Evolutionary conservation across 2,797 vertebrate species (phyloP), one percentile per base, ranked within the genome.

Genomic region (Mormyrus proboscirostris): DNA sequence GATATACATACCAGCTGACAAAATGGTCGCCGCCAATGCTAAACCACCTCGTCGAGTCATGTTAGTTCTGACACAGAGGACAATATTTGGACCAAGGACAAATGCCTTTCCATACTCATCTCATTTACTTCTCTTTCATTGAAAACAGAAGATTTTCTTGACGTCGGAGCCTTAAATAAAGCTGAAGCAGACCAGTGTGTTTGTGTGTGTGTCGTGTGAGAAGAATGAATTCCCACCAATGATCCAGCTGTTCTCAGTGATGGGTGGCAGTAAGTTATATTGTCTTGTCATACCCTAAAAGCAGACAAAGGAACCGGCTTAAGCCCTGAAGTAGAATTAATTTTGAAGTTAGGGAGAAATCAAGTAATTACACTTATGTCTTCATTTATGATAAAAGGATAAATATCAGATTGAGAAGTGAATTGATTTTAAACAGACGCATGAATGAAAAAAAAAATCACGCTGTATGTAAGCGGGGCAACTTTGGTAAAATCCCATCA

Each of bases 401-500:
- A 49, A 83, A 83, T 83, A 83, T 16, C 76, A 44, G 44, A 8
- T 83, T 44, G 76, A 65, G 59, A 65, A 65, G 59, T 65, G 59
- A 65, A 65, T 65, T 65, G 59, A 65, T 79, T 59, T 85, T 69
- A 33, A 65, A 53, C 5, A 51, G 59, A 29, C 22, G 29, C 62
- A 86, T 85, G 41, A 51, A 89, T 84, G 41, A 93, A 94, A 94
- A 91, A 92, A 91, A 94, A 94, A 94, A 93, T 93, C 94, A 95
- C 95, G 38, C 44, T 50, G 9, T n/a, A 51, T 49, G 16, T 47
- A 47, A 14, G 87, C 76, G 87, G 90, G 50, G 90, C 8, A 91
- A 91, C 90, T 91, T 91, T 93, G 92, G 29, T 62, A 91, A 93
- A 92, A 94, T 90, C 93, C 92, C 91, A 91, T 94, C 93, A 93